Evolutionary conservation across 2,113 vertebrate genomes (phyloP).

Genomic region (Hystrix cristata): DNA sequence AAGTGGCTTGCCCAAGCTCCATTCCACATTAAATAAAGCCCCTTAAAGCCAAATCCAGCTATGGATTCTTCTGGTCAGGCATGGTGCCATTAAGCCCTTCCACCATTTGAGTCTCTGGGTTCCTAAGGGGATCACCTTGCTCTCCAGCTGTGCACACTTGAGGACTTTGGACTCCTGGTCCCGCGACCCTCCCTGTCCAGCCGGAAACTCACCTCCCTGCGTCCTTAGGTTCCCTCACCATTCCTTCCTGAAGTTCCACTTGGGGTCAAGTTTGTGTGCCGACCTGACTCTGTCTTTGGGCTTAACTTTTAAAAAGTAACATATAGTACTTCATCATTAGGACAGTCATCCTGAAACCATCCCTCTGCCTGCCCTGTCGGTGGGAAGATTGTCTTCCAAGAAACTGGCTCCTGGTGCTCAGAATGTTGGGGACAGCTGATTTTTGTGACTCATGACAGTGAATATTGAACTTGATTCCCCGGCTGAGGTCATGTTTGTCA

Average conservation of each 20-base stretch:
- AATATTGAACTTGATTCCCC: neutral
- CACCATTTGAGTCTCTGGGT: neutral
- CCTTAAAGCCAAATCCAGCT: neutral
- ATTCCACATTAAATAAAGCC: neutral
- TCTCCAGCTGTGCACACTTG: neutral
- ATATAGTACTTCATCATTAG: neutral
- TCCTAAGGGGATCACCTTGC: neutral
- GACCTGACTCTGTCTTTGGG: neutral
- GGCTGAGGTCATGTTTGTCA: neutral
- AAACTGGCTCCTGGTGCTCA: neutral
- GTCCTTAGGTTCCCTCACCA: accelerated
- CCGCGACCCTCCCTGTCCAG: neutral
- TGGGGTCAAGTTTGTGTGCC: neutral
- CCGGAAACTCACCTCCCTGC: neutral
- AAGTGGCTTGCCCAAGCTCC: neutral
- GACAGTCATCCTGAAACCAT: neutral
- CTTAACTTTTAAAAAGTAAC: neutral
- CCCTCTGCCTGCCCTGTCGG: neutral
- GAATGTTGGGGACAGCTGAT: too few species aligned
- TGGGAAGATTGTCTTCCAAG: neutral
- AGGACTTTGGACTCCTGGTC: neutral
- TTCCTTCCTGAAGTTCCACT: neutral
- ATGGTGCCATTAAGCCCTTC: neutral
- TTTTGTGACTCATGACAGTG: neutral
- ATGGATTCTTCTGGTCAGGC: neutral